Percentiles rank a stretch among this genome's conserved stretches.
These are phyloP conservation scores for Daphoenositta chrysoptera DNA, from an alignment of 2,113 vertebrate genomes.

Conservation along the genomic window DNA sequence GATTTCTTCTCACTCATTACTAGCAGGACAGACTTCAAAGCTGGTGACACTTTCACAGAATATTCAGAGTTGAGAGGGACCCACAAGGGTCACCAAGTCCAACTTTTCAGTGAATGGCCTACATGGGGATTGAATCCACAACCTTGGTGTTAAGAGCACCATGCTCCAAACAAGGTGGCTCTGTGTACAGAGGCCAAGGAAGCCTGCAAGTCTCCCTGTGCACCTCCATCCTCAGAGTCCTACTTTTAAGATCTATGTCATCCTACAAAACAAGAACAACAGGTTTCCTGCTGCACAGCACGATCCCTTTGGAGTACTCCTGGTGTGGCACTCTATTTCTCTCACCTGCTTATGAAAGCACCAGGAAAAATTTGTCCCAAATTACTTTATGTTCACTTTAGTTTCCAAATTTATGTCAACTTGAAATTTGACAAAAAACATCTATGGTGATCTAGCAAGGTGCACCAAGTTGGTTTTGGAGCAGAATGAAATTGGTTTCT, in stretches of 20 bases:
- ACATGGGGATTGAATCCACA: not conserved
- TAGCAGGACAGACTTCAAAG: not conserved
- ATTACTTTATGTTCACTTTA: not conserved
- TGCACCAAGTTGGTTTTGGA: not conserved
- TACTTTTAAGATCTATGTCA: not conserved
- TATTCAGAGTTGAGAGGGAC: not conserved
- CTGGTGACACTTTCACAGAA: not conserved
- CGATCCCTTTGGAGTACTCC: not conserved
- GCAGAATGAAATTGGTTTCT: not conserved
- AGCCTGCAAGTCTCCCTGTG: not conserved
- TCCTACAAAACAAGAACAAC: not conserved
- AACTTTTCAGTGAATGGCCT: not conserved
- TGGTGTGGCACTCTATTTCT: not conserved
- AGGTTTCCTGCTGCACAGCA: not conserved
- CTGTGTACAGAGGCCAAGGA: not conserved
- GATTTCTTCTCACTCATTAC: not conserved
- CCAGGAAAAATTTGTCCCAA: not conserved
- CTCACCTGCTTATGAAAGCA: not conserved
- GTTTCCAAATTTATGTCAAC: not conserved
- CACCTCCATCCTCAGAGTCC: not conserved
- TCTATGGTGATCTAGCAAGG: not conserved
- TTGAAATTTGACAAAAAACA: not conserved
- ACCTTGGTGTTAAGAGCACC: not conserved
- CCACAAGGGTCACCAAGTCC: not conserved
- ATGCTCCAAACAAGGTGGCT: not conserved